Base-by-base conservation (phyloP, 1,140 invertebrate genomes). In the Brachionus calyciflorus region DNA sequence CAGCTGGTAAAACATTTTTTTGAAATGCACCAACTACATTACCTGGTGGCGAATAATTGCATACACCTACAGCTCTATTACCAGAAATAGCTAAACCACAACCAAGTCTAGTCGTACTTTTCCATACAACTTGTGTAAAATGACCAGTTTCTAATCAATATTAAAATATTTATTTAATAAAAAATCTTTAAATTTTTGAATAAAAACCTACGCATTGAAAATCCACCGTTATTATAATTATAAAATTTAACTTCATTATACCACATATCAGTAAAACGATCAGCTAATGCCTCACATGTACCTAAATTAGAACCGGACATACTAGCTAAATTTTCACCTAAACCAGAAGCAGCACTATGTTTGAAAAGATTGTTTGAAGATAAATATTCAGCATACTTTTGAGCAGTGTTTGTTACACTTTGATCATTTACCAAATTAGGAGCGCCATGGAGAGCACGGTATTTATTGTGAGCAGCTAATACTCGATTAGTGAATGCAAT, bases 111-210 rank as follows among this genome's bases (percentile, higher is more conserved):
- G 55, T 60, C 14, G 55, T 60, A 7, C 28, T 33, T 17, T 60
- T 60, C 55, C 55, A 60, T 17, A 60, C 55, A 2, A 60, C 55
- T 37, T 60, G 55, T 12, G 55, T 60, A 60, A 60, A 60, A 60
- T 60, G 55, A 37, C 55, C 55, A 37, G 55, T 60, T n/a, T n/a
- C n/a, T n/a, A n/a, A n/a, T n/a, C n/a, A n/a, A n/a, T n/a, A n/a
- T n/a, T n/a, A n/a, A n/a, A n/a, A n/a, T n/a, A n/a, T n/a, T n/a
- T n/a, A n/a, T n/a, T n/a, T n/a, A n/a, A n/a, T n/a, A n/a, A n/a
- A n/a, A n/a, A n/a, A n/a, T n/a, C n/a, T n/a, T n/a, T n/a, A n/a
- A n/a, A n/a, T n/a, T n/a, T n/a, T n/a, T n/a, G n/a, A n/a, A n/a
- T n/a, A n/a, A n/a, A n/a, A n/a, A n/a, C n/a, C n/a, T n/a, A 7